Base-by-base conservation (phyloP, 2,888 invertebrate species). In the Tiliacea aurago region DNA sequence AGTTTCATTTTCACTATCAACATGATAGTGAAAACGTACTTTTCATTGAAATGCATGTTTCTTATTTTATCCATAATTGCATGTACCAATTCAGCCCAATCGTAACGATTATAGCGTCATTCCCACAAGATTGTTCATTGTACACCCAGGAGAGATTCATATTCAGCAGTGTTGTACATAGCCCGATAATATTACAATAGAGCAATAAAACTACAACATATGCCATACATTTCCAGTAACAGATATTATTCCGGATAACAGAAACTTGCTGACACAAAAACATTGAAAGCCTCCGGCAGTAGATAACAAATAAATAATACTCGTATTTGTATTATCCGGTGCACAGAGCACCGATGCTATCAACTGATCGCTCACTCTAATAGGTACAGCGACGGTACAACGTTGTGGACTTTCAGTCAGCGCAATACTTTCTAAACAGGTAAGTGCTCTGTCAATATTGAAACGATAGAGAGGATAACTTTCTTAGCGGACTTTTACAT, bases 201-300 rank as follows among this genome's bases (percentile, higher is more conserved):
- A 49, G 41, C 58, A 59, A 81, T 71, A 65, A 69, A 84, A 81
- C 56, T 67, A 69, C 49, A 51, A 70, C 49, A 56, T 62, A 45
- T 11, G 41, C 49, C 53, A 55, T 70, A 53, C 47, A 65, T 64
- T 70, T 80, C 33, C 66, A 70, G 43, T 61, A 70, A 75, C 56
- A 23, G 76, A 75, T 76, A 66, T 84, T 67, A 81, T 84, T 73
- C 62, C 62, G 66, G 28, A 81, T 76, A 81, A 66, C 61, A 70
- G 49, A 68, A 73, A 78, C 64, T 72, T 72, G 81, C 71, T 76
- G 73, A 75, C 73, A 85, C 70, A 84, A 84, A 75, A 70, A 80
- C 55, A 67, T 51, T 45, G 65, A 59, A 62, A 65, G 81, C 64
- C 84, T 49, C 49, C n/a, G 64, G 70, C 70, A 78, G 49, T 53